A percentile compares a stretch with the other conserved stretches of the same genome.
These are phyloP conservation scores for Reticulitermes lucifugus DNA, from an alignment of 2,888 invertebrate species.

Conservation along the genomic window DNA sequence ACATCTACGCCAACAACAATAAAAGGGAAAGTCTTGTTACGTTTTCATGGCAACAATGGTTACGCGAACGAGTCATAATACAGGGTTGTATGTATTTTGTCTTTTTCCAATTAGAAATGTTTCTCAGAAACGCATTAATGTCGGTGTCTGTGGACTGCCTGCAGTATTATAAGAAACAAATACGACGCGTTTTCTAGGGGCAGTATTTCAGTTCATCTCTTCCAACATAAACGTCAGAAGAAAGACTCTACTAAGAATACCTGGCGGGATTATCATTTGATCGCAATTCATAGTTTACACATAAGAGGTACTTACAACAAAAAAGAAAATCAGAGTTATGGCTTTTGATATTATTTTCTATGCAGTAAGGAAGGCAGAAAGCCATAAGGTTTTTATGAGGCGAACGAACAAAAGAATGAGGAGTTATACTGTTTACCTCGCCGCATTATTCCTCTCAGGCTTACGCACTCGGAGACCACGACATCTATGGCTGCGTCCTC, in stretches of 20 bases:
- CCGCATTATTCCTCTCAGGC: not conserved
- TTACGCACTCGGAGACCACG: not conserved
- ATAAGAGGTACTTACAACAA: constrained; percentile 18
- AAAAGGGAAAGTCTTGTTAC: too few relatives aligned
- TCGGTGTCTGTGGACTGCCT: too few relatives aligned
- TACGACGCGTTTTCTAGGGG: not conserved
- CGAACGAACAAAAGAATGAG: constrained; percentile 37
- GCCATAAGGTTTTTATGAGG: constrained; percentile 29
- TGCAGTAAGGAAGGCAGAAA: constrained; percentile 7
- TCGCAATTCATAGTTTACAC: constrained; percentile 40
- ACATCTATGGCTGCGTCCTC: constrained; percentile 10
- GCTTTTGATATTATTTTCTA: constrained; percentile 26
- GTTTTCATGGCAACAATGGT: too few relatives aligned
- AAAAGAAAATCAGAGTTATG: constrained; percentile 35
- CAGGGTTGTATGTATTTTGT: too few relatives aligned
- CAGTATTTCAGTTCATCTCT: constrained; percentile 19
- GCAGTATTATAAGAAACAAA: too few relatives aligned
- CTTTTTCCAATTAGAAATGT: too few relatives aligned
- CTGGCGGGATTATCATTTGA: constrained; percentile 38
- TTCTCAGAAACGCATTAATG: too few relatives aligned
- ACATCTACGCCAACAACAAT: too few relatives aligned
- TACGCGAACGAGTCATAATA: too few relatives aligned
- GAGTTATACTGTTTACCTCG: constrained; percentile 49
- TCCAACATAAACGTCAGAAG: constrained; percentile 29
- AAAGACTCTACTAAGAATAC: constrained; percentile 4